Conservation (phyloP, 2,113 vertebrate genomes). For the Cyprinodon tularosa region DNA sequence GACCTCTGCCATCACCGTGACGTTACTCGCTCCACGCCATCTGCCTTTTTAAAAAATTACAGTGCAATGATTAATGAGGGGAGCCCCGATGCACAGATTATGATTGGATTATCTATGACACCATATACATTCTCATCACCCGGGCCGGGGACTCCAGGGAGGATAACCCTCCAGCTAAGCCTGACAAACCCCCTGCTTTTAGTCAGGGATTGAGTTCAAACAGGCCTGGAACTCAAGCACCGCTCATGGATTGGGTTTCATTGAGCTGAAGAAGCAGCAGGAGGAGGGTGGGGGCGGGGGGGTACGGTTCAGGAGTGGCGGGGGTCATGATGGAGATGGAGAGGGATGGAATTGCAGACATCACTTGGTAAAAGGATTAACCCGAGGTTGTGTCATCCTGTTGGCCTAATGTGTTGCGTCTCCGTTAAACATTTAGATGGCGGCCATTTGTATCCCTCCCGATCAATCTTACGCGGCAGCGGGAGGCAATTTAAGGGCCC, state of each 20-base stretch:
- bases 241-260: constrained; percentile 77
- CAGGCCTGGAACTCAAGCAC: constrained; percentile 62
- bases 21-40: constrained; percentile 61
- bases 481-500: constrained; percentile 79
- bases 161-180: constrained; percentile 58
- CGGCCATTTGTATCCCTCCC: constrained; percentile 76
- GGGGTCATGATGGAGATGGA: constrained; percentile 55
- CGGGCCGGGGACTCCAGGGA: constrained; percentile 66
- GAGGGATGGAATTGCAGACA: constrained; percentile 70
- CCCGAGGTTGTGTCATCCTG: constrained; percentile 79
- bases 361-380: constrained; percentile 78
- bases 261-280: constrained; percentile 40
- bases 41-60: constrained; percentile 77
- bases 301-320: constrained; percentile 18
- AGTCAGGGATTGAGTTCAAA: constrained; percentile 76
- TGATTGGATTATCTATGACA: constrained; percentile 72
- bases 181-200: constrained; percentile 75
- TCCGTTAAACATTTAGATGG: constrained; percentile 82
- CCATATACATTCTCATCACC: constrained; percentile 75
- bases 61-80: constrained; percentile 76
- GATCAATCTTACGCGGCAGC: constrained; percentile 82
- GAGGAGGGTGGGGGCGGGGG: constrained; percentile 1
- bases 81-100: constrained; percentile 53
- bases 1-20: constrained; percentile 64
- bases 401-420: constrained; percentile 78